Evolutionary conservation across 1,140 invertebrate genomes (phyloP).

Genomic region (Diachasma alloeum): DNA sequence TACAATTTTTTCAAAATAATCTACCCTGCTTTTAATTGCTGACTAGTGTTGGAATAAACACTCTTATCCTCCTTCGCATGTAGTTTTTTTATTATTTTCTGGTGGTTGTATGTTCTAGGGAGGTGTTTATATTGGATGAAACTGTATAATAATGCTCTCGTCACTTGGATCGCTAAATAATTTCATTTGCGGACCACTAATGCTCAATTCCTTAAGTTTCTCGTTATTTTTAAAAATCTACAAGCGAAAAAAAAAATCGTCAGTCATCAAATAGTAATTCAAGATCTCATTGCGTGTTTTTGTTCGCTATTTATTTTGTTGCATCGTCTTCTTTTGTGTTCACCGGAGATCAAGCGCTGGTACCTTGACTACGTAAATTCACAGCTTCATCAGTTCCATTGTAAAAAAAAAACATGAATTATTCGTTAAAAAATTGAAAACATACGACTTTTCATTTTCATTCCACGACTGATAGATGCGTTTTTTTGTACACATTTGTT

Average conservation of each 20-base stretch:
- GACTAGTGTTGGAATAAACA: background rate
- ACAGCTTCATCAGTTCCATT: background rate
- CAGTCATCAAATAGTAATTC: background rate
- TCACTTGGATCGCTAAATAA: background rate
- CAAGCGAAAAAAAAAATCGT: background rate
- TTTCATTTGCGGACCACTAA: background rate
- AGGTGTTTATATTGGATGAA: constrained; percentile 46
- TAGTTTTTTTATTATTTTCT: constrained; percentile 31
- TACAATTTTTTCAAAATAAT: too few species aligned
- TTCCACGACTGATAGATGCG: background rate
- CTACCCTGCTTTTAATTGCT: background rate
- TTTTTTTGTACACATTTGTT: background rate
- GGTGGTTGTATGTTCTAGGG: constrained; percentile 51
- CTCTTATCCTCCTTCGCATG: background rate
- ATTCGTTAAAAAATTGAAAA: background rate
- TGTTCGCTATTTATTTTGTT: background rate
- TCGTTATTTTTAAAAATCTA: background rate
- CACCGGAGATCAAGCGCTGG: background rate
- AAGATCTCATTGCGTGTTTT: background rate
- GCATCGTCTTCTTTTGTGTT: background rate
- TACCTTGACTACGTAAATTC: background rate
- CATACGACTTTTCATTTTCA: background rate
- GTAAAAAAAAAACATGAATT: background rate
- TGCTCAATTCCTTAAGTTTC: background rate
- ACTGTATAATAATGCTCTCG: constrained; percentile 17